These are phyloP conservation scores for Euschistus heros DNA, from an alignment of 1,140 invertebrate genomes.

Conservation along the genomic window DNA sequence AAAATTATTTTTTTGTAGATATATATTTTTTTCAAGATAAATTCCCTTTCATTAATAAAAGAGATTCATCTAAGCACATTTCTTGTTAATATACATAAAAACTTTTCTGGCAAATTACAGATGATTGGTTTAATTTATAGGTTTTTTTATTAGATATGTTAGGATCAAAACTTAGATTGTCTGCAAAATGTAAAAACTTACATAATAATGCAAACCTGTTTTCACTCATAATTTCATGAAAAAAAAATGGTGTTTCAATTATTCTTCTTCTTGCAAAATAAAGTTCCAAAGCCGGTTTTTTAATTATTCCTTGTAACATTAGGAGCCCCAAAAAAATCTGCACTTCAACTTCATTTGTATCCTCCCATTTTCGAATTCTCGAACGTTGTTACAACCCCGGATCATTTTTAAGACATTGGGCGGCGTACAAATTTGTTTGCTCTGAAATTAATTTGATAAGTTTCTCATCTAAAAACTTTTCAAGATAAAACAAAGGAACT, in stretches of 20 bases:
- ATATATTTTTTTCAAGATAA: neutral
- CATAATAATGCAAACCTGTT: neutral
- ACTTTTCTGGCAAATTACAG: neutral
- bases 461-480: too few species aligned
- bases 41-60: neutral
- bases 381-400: neutral
- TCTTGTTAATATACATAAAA: neutral
- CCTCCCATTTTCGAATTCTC: neutral
- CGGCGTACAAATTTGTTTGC: too few species aligned
- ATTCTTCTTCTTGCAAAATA: neutral
- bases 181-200: neutral
- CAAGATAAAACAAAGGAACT: too few species aligned
- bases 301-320: too few species aligned
- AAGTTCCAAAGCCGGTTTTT: too few species aligned
- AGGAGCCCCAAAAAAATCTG: neutral
- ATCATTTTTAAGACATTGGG: neutral
- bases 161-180: neutral
- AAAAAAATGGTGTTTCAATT: neutral
- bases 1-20: too few species aligned
- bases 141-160: neutral
- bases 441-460: too few species aligned
- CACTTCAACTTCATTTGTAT: neutral
- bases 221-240: neutral
- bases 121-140: neutral
- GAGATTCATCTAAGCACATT: neutral